These are phyloP conservation scores for Peucedramus taeniatus DNA, from an alignment of 2,113 vertebrate species.

Conservation along the genomic window DNA sequence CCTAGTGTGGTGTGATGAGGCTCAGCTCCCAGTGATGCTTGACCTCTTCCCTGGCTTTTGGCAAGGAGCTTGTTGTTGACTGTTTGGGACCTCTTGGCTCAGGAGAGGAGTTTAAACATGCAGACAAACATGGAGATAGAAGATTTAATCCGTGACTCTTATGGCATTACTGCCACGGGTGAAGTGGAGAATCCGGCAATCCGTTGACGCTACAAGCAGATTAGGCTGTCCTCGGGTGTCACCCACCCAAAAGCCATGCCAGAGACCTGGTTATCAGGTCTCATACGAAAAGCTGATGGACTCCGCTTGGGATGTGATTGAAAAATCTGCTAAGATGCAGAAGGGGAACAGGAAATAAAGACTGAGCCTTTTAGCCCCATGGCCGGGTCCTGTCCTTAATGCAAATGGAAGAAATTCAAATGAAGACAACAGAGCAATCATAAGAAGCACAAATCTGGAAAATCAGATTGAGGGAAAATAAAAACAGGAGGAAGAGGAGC, in stretches of 20 bases:
- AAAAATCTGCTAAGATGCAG: not conserved
- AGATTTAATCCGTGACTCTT: not conserved
- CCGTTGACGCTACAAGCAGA: not conserved
- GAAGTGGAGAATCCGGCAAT: not conserved
- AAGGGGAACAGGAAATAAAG: conserved; percentile 32
- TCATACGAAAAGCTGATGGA: not conserved
- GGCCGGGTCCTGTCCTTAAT: not conserved
- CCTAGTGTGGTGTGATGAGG: fast-evolving
- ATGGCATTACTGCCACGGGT: not conserved
- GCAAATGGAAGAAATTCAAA: not conserved
- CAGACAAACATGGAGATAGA: not conserved
- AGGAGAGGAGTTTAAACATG: not conserved
- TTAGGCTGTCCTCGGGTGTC: not conserved
- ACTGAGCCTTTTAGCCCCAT: not conserved
- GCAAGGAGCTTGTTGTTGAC: not conserved
- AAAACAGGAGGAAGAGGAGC: not conserved
- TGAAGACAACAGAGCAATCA: fast-evolving
- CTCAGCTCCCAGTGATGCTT: not conserved
- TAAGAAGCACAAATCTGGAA: not conserved
- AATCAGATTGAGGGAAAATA: not conserved
- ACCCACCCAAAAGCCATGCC: not conserved
- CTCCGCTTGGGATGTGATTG: not conserved
- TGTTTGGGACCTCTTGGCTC: not conserved
- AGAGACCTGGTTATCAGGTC: not conserved
- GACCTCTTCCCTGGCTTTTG: not conserved